Base-by-base conservation (phyloP, 2,888 invertebrate genomes). In the Ecliptopera silaceata region DNA sequence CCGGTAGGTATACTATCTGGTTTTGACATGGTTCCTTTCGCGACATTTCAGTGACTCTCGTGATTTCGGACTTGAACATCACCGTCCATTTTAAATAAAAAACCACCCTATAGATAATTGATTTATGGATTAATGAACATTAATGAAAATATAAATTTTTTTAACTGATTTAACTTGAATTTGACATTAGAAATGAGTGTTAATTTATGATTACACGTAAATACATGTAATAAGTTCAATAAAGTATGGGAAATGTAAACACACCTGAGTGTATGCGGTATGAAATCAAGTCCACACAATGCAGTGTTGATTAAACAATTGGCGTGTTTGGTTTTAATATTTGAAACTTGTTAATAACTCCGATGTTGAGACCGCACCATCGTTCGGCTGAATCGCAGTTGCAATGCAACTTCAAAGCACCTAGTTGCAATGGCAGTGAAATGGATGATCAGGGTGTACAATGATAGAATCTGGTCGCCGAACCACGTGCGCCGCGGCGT, bases 291-390 rank as follows among this genome's bases (percentile, higher is more conserved):
- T 11, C 29, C 32, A 29, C 47, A 17, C 36, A 34, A 38, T 36
- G 36, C 43, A 44, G 31, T 43, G 55, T 38, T 49, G 15, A 32
- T n/a, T 4, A 44, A 49, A 50, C 56, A 50, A 18, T 56, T 22
- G 44, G 22, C 22, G 43, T 17, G 39, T 39, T 34, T 38, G 8
- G 43, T n/a, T n/a, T n/a, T n/a, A n/a, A n/a, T n/a, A n/a, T n/a
- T n/a, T n/a, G n/a, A n/a, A n/a, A n/a, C n/a, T n/a, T n/a, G n/a
- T n/a, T n/a, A n/a, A n/a, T n/a, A n/a, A n/a, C n/a, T n/a, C n/a
- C n/a, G n/a, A n/a, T n/a, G n/a, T n/a, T n/a, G n/a, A n/a, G n/a
- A n/a, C n/a, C n/a, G n/a, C n/a, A n/a, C n/a, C n/a, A n/a, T n/a
- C n/a, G n/a, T n/a, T n/a, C n/a, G n/a, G n/a, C n/a, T n/a, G n/a